These are phyloP conservation scores for Eupithecia dodoneata DNA, from an alignment of 2,888 invertebrate species.

Conservation along the genomic window DNA sequence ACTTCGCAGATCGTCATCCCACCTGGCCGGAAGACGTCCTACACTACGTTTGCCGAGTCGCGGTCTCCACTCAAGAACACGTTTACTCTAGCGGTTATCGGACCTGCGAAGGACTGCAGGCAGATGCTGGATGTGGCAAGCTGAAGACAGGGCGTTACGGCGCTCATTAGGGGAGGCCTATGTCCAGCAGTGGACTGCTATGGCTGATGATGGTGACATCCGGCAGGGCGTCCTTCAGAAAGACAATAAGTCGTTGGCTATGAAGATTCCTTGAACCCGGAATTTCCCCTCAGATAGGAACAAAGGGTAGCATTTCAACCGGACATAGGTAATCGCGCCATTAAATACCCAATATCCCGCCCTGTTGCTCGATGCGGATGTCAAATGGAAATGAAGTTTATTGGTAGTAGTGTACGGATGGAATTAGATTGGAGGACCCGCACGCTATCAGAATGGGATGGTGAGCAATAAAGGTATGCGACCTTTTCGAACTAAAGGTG, in stretches of 20 bases:
- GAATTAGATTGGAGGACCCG: background rate
- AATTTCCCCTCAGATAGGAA: background rate
- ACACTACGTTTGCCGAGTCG: too few species aligned
- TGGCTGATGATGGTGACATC: too few species aligned
- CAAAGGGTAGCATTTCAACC: conserved; percentile 4
- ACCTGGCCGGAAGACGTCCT: too few species aligned
- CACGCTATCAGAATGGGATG: background rate
- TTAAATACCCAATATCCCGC: conserved; percentile 14
- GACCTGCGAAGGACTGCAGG: too few species aligned
- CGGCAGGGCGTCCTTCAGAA: too few species aligned
- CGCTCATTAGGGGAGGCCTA: too few species aligned
- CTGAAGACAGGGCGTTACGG: too few species aligned
- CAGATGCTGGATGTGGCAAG: too few species aligned
- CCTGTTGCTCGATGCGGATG: background rate
- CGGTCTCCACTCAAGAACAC: too few species aligned
- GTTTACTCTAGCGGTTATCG: too few species aligned
- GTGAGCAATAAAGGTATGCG: background rate
- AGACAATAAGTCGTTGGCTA: background rate
- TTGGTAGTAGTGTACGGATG: background rate
- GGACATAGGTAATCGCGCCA: conserved; percentile 6
- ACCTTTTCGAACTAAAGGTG: background rate
- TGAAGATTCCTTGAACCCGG: background rate
- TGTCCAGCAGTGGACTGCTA: too few species aligned
- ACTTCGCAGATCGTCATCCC: too few species aligned
- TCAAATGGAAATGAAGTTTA: conserved; percentile 8